These are phyloP conservation scores for Eciton burchellii DNA, from an alignment of 1,140 invertebrate genomes.

Conservation along the genomic window DNA sequence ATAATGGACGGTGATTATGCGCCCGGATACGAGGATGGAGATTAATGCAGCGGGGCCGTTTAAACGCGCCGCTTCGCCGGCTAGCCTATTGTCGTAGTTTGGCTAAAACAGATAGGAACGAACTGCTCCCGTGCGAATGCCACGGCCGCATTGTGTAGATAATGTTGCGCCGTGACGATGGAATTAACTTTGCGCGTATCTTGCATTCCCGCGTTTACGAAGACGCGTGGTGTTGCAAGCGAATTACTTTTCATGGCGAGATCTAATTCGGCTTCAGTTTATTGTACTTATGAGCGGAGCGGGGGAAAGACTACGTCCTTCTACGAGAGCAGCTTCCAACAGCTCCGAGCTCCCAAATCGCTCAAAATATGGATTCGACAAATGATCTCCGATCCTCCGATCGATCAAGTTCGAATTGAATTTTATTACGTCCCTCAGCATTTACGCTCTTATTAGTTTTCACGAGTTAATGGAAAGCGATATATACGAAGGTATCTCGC, in stretches of 20 bases:
- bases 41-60: constrained; percentile 59
- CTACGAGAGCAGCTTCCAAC: constrained; percentile 12
- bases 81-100: constrained; percentile 59
- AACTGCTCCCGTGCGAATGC: constrained; percentile 43
- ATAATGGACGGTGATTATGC: constrained; percentile 59
- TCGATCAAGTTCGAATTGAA: neutral
- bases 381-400: neutral
- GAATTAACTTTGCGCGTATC: constrained; percentile 53
- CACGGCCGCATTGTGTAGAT: constrained; percentile 50
- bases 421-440: constrained; percentile 16
- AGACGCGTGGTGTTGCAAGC: constrained; percentile 11
- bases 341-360: no score
- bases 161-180: constrained; percentile 47
- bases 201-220: constrained; percentile 37
- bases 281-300: neutral
- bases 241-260: constrained; percentile 31
- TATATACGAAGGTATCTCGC: neutral
- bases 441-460: neutral
- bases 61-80: constrained; percentile 44
- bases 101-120: constrained; percentile 59
- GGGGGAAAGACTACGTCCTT: neutral
- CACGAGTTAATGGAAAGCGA: neutral
- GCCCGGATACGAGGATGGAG: constrained; percentile 54
- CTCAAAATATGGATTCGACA: neutral
- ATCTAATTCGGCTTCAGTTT: constrained; percentile 18